Conservation (phyloP, 2,113 vertebrate species). For the Micronycteris hirsuta region DNA sequence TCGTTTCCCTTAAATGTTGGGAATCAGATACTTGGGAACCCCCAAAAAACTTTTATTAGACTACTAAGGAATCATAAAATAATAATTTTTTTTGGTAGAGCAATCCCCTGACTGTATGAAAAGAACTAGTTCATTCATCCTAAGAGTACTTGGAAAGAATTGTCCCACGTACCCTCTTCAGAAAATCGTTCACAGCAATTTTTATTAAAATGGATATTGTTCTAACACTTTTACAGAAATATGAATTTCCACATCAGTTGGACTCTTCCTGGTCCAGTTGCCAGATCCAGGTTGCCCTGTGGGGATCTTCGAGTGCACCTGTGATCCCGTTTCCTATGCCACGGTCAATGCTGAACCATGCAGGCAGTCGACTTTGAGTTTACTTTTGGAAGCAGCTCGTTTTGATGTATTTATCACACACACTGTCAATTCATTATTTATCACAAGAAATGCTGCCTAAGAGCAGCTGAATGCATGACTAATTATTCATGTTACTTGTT, state of each 20-base stretch:
- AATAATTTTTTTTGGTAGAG: not conserved
- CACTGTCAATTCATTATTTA: not conserved
- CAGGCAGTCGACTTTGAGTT: not conserved
- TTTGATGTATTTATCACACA: not conserved
- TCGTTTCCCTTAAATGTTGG: not conserved
- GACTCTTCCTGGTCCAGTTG: not conserved
- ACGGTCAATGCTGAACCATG: not conserved
- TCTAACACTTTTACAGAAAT: constrained; percentile 18
- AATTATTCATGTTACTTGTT: constrained; percentile 24
- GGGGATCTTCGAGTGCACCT: not conserved
- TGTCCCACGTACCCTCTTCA: not conserved
- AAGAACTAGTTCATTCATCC: not conserved
- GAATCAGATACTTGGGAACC: not conserved
- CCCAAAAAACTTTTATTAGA: not conserved
- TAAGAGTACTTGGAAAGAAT: constrained; percentile 35
- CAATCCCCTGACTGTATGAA: not conserved
- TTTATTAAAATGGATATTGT: constrained; percentile 27
- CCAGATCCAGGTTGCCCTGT: not conserved
- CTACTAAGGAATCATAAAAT: constrained; percentile 27
- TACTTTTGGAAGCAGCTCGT: not conserved
- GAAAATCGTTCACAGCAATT: not conserved
- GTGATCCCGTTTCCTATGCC: not conserved
- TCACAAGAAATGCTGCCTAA: not conserved
- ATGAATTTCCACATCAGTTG: constrained; percentile 10
- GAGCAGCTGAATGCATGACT: not conserved